These are phyloP conservation scores for Ctenochaetus hawaiiensis DNA, from an alignment of 2,797 vertebrate genomes.

Conservation along the genomic window DNA sequence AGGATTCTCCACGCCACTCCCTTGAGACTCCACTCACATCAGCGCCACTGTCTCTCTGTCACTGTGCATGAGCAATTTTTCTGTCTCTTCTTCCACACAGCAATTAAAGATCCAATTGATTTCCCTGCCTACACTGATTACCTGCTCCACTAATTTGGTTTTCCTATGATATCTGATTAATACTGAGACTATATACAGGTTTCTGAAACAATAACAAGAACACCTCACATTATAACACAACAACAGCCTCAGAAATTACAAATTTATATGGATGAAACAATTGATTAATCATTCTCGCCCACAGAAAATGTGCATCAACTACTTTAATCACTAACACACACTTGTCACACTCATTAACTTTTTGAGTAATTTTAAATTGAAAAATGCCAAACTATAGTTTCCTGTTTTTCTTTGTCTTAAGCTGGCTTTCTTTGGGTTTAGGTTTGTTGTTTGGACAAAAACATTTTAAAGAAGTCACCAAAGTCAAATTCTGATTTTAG, in stretches of 20 bases:
- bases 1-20: constrained; percentile 81
- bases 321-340: not conserved
- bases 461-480: not conserved
- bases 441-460: not conserved
- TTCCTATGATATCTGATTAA: constrained; percentile 62
- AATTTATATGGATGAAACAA: not conserved
- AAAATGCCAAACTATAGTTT: not conserved
- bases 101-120: constrained; percentile 80
- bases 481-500: not conserved
- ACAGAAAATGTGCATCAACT: not conserved
- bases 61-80: constrained; percentile 37
- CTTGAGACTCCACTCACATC: constrained; percentile 70
- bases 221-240: not conserved
- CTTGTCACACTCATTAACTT: not conserved
- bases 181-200: constrained; percentile 15
- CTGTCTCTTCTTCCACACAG: constrained; percentile 61
- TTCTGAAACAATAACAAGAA: constrained; percentile 9
- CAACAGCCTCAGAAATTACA: not conserved
- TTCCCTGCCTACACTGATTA: constrained; percentile 74
- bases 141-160: constrained; percentile 68
- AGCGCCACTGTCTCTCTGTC: constrained; percentile 52
- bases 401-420: not conserved
- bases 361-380: not conserved
- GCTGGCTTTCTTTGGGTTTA: not conserved
- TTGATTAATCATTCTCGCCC: not conserved